Evolutionary conservation across 2,888 invertebrate genomes (phyloP).

Genomic region (Xestia ashworthii): DNA sequence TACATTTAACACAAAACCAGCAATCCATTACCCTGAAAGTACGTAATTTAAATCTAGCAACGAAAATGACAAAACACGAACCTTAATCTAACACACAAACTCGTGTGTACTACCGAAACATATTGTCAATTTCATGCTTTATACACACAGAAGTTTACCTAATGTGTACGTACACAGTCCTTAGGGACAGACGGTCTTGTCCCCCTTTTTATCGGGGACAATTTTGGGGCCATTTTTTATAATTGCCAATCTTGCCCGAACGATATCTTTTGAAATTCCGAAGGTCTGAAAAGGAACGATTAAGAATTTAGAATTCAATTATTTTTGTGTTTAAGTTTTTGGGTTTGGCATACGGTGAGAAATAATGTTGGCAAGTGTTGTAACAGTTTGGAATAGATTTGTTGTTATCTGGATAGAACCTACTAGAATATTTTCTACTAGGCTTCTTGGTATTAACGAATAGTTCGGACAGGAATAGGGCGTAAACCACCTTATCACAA

Average conservation of each 20-base stretch:
- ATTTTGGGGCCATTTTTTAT: constrained; percentile 79
- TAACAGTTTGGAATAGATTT: neutral
- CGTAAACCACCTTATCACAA: too few relatives aligned
- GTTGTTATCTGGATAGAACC: neutral
- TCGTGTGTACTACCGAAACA: constrained; percentile 38
- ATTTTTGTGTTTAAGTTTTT: constrained; percentile 63
- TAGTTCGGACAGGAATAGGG: too few relatives aligned
- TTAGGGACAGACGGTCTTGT: constrained; percentile 58
- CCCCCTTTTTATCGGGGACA: constrained; percentile 72
- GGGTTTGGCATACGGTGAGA: neutral
- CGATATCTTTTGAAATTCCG: constrained; percentile 65
- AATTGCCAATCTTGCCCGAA: constrained; percentile 82
- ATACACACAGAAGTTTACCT: constrained; percentile 47
- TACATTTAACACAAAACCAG: neutral
- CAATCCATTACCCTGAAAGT: neutral
- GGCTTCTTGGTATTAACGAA: neutral
- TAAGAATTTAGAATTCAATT: constrained; percentile 76
- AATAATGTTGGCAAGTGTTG: neutral
- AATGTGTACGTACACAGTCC: constrained; percentile 62
- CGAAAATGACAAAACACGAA: constrained; percentile 22
- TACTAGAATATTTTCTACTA: neutral
- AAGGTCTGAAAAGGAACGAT: constrained; percentile 64
- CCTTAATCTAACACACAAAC: constrained; percentile 28
- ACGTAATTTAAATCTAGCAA: constrained; percentile 22
- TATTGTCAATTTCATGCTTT: constrained; percentile 61